Evolutionary conservation across 2,113 vertebrate genomes (phyloP).

Genomic region (Thinocorus orbignyianus): DNA sequence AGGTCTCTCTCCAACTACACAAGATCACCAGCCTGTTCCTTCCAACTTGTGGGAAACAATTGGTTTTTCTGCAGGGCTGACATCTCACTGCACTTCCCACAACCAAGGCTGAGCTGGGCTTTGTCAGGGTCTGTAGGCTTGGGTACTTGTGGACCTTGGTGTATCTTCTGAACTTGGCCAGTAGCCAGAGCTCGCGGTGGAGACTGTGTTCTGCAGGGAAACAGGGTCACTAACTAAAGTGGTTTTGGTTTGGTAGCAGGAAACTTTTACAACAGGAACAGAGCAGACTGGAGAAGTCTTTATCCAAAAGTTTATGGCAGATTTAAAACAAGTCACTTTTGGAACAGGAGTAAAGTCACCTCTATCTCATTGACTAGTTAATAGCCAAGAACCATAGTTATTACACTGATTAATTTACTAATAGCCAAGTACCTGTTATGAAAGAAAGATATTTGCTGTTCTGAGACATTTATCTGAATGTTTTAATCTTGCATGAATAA

Average conservation of each 20-base stretch:
- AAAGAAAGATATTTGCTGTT: neutral
- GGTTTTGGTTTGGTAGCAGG: neutral
- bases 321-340: neutral
- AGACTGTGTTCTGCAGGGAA: neutral
- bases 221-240: neutral
- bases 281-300: neutral
- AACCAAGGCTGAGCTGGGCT: neutral
- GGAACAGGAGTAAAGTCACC: neutral
- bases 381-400: neutral
- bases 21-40: neutral
- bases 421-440: neutral
- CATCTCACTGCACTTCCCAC: neutral
- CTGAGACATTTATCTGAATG: neutral
- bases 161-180: neutral
- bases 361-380: neutral
- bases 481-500: neutral
- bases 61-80: neutral
- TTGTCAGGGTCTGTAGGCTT: neutral
- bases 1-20: neutral
- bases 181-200: neutral
- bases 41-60: neutral
- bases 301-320: neutral
- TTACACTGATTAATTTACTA: neutral
- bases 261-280: neutral
- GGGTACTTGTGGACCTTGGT: neutral